phyloP scores from a whole-genome alignment of 2,888 invertebrate genomes.

The Acleris emargana region DNA sequence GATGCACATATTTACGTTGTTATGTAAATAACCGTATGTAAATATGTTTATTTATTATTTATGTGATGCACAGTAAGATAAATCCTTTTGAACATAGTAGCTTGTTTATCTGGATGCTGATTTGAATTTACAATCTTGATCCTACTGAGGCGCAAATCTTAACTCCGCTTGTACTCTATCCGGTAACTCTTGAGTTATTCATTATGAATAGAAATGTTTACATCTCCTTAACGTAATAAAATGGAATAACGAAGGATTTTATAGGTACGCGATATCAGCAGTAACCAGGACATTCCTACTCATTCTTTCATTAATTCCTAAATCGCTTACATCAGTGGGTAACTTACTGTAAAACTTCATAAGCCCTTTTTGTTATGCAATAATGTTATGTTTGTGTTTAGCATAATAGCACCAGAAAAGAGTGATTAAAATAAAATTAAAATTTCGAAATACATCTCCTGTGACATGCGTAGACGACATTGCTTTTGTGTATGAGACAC shows the following conservation, averaged over 20 bases:
- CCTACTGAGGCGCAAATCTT: conserved; percentile 6
- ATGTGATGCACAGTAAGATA: conserved; percentile 27
- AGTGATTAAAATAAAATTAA: too few relatives aligned
- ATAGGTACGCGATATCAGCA: background rate
- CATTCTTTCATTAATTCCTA: too few relatives aligned
- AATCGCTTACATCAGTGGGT: too few relatives aligned
- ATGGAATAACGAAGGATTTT: background rate
- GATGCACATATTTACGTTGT: conserved; percentile 26
- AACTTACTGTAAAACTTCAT: too few relatives aligned
- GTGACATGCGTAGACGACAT: too few relatives aligned
- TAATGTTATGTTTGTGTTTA: too few relatives aligned
- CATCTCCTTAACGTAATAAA: background rate
- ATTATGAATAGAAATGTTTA: background rate
- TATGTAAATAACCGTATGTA: conserved; percentile 23
- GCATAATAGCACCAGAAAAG: too few relatives aligned
- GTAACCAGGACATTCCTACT: background rate
- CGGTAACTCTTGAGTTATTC: conserved; percentile 6
- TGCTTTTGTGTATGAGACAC: too few relatives aligned
- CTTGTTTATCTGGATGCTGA: conserved; percentile 18
- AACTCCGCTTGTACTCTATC: conserved; percentile 5
- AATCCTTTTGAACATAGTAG: conserved; percentile 21
- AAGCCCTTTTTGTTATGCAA: too few relatives aligned
- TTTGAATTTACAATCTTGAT: conserved; percentile 35
- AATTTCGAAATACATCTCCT: too few relatives aligned
- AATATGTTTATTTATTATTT: conserved; percentile 32